phyloP scores from a whole-genome alignment of 2,113 vertebrate species.

The Plestiodon gilberti region DNA sequence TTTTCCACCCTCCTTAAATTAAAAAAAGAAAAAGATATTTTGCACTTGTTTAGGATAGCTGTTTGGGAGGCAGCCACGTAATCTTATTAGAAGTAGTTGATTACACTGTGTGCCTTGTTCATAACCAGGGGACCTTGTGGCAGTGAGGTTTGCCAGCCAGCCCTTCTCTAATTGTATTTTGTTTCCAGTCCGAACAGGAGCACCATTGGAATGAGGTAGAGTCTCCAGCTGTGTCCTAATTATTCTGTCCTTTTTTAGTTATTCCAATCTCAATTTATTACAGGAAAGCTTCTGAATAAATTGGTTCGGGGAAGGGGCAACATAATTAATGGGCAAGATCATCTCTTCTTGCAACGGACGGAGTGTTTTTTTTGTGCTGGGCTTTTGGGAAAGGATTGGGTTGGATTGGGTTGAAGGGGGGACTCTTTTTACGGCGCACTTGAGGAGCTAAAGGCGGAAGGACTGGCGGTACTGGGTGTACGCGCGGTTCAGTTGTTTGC shows the following conservation, averaged over 20 bases:
- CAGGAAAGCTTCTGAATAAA: conserved; percentile 48
- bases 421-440: conserved; percentile 46
- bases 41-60: conserved; percentile 53
- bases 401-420: conserved; percentile 27
- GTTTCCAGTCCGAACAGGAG: not conserved
- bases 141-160: conserved; percentile 13
- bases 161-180: not conserved
- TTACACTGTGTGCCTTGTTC: conserved; percentile 61
- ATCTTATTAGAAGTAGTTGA: conserved; percentile 67
- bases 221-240: conserved; percentile 7
- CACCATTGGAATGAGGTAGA: not conserved
- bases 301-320: conserved; percentile 28
- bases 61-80: conserved; percentile 50
- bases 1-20: conserved; percentile 24
- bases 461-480: not conserved
- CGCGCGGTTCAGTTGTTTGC: conserved; percentile 30
- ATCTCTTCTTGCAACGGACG: conserved; percentile 47
- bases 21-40: too few species aligned
- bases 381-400: conserved; percentile 42
- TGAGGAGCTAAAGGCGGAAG: not conserved
- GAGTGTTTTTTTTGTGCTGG: conserved; percentile 62
- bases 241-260: conserved; percentile 32
- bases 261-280: conserved; percentile 45
- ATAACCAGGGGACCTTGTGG: conserved; percentile 44
- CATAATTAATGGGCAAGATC: conserved; percentile 67